Conservation (phyloP, 1,140 invertebrate species). For the Tetramorium simillimum region DNA sequence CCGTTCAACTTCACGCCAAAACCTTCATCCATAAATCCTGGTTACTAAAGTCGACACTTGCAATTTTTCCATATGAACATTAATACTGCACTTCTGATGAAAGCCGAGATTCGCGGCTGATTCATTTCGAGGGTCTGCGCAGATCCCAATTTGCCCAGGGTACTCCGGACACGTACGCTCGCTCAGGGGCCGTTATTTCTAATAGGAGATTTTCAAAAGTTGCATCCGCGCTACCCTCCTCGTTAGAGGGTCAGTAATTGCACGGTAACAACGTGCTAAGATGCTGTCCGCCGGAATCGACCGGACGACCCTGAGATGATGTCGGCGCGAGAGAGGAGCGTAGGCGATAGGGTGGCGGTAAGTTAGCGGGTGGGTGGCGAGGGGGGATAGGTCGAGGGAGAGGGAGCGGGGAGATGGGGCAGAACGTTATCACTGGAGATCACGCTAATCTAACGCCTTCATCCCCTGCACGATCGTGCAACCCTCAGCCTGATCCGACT, state of each 20-base stretch:
- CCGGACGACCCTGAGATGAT: conserved; percentile 35
- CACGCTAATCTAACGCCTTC: conserved; percentile 84
- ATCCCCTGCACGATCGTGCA: conserved; percentile 74
- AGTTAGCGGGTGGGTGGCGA: conserved; percentile 57
- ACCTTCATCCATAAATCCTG: neutral
- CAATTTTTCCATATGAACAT: conserved; percentile 31
- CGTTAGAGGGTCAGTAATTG: conserved; percentile 79
- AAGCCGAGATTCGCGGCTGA: conserved; percentile 61
- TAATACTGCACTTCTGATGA: conserved; percentile 40
- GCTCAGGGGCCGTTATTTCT: conserved; percentile 81
- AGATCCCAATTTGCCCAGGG: conserved; percentile 77
- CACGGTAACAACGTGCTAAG: conserved; percentile 79
- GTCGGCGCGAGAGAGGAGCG: conserved; percentile 34
- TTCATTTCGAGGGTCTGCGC: conserved; percentile 58
- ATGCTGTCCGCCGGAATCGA: conserved; percentile 62
- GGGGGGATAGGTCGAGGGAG: conserved; percentile 48
- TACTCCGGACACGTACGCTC: conserved; percentile 74
- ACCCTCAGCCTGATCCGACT: conserved; percentile 77
- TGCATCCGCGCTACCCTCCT: conserved; percentile 76
- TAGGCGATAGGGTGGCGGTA: conserved; percentile 2
- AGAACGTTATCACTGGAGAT: conserved; percentile 83
- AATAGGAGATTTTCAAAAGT: conserved; percentile 84
- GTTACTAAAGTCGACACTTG: neutral
- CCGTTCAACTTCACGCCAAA: neutral
- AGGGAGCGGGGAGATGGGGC: conserved; percentile 56